Percentiles rank a stretch among this genome's conserved stretches.
Conservation (phyloP, 2,888 invertebrate genomes). For the Rhaphigaster nebulosa region DNA sequence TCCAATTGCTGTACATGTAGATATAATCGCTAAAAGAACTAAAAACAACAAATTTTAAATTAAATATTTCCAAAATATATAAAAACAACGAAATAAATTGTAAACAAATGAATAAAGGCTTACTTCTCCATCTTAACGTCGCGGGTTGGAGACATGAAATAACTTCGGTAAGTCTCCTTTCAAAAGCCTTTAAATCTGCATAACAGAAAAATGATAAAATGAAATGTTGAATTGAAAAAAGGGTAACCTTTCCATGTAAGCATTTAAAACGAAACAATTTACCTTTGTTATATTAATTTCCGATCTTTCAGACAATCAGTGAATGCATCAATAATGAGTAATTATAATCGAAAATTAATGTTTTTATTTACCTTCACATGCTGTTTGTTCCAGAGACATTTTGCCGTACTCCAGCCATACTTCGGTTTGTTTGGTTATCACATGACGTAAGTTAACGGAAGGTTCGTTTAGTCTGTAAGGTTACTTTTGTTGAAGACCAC, state of each 20-base stretch:
- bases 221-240: not conserved
- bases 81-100: not conserved
- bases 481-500: constrained; percentile 22
- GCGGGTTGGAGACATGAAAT: constrained; percentile 95
- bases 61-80: not conserved
- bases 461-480: not conserved
- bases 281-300: not conserved
- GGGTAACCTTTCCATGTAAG: not conserved
- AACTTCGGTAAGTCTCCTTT: constrained; percentile 95
- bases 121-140: constrained; percentile 96
- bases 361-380: constrained; percentile 83
- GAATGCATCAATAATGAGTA: not conserved
- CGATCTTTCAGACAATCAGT: not conserved
- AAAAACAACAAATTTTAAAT: constrained; percentile 66
- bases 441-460: constrained; percentile 30
- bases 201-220: constrained; percentile 60
- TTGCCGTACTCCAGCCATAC: constrained; percentile 58
- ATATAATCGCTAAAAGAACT: constrained; percentile 90
- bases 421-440: constrained; percentile 51
- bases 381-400: constrained; percentile 90
- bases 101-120: constrained; percentile 66
- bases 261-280: not conserved
- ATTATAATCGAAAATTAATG: not conserved
- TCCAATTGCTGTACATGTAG: constrained; percentile 91
- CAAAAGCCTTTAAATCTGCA: constrained; percentile 97